phyloP scores from a whole-genome alignment of 2,888 invertebrate genomes.

The Drosophila conformis region DNA sequence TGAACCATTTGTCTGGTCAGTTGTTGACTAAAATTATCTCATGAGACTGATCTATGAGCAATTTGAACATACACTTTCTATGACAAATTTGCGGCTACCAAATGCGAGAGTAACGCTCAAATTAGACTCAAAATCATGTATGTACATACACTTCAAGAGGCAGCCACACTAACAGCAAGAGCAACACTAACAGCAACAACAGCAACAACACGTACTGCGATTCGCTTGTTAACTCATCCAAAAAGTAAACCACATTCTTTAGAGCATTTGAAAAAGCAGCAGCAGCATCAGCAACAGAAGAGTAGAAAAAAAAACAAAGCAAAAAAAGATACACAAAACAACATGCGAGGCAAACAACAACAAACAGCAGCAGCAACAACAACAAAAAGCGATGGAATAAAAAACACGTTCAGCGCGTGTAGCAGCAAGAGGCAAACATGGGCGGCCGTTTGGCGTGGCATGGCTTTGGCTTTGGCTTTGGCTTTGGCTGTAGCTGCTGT shows the following conservation, averaged over 20 bases:
- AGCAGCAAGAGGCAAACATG: slow-evolving; percentile 51
- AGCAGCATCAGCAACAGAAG: slow-evolving; percentile 21
- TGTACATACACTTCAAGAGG: slow-evolving; percentile 41
- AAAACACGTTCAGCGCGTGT: slow-evolving; percentile 78
- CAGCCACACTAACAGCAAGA: slow-evolving; percentile 27
- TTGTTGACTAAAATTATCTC: slow-evolving; percentile 68
- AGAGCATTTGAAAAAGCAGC: slow-evolving; percentile 64
- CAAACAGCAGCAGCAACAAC: slow-evolving; percentile 30
- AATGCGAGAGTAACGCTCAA: slow-evolving; percentile 39
- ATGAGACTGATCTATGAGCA: slow-evolving; percentile 68
- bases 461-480: slow-evolving; percentile 17
- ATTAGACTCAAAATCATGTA: slow-evolving; percentile 63
- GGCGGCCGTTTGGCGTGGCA: slow-evolving; percentile 17
- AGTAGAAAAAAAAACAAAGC: slow-evolving; percentile 15
- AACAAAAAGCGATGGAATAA: slow-evolving; percentile 41
- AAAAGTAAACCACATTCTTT: slow-evolving; percentile 80
- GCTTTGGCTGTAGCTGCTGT: slow-evolving; percentile 30
- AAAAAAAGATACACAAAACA: slow-evolving; percentile 47
- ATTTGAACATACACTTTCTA: slow-evolving; percentile 68
- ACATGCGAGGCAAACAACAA: slow-evolving; percentile 65
- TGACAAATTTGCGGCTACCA: slow-evolving; percentile 68
- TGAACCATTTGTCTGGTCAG: slow-evolving; percentile 63
- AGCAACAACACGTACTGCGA: slow-evolving; percentile 50
- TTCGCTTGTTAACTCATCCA: slow-evolving; percentile 81
- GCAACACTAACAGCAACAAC: slow-evolving; percentile 30